Conservation (phyloP, 2,888 invertebrate genomes). For the Nipponacmea schrenckii region DNA sequence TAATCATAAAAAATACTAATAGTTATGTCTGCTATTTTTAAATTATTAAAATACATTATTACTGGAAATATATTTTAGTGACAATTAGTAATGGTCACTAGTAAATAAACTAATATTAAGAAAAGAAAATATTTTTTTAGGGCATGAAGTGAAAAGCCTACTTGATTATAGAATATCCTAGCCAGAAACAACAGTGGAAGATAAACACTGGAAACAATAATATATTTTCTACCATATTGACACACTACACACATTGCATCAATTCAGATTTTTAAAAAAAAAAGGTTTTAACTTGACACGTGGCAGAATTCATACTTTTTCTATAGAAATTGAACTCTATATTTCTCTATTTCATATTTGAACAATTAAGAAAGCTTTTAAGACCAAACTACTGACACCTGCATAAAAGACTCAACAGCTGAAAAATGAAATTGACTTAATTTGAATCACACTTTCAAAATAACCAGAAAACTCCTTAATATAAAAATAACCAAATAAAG, state of each 20-base stretch:
- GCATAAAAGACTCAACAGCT: constrained; percentile 1
- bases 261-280: background rate
- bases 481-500: constrained; percentile 4
- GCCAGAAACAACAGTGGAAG: too few relatives aligned
- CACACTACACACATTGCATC: constrained; percentile 7
- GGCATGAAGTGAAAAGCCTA: too few relatives aligned
- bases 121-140: too few relatives aligned
- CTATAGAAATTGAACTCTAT: constrained; percentile 7
- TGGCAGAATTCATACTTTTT: background rate
- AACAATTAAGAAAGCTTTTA: constrained; percentile 3
- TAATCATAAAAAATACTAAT: too few relatives aligned
- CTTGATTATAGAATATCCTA: too few relatives aligned
- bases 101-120: too few relatives aligned
- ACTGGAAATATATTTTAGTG: too few relatives aligned
- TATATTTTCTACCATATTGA: background rate
- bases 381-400: background rate
- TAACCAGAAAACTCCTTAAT: constrained; percentile 13
- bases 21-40: too few relatives aligned
- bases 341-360: constrained; percentile 1
- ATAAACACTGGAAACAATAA: constrained; percentile 2
- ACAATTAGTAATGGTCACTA: too few relatives aligned
- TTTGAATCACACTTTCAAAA: constrained; percentile 14
- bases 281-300: background rate
- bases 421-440: constrained; percentile 12
- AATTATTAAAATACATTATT: too few relatives aligned